Percentiles rank a stretch among this genome's conserved stretches.
These are phyloP conservation scores for Suillia variegata DNA, from an alignment of 2,888 invertebrate species.

Conservation along the genomic window DNA sequence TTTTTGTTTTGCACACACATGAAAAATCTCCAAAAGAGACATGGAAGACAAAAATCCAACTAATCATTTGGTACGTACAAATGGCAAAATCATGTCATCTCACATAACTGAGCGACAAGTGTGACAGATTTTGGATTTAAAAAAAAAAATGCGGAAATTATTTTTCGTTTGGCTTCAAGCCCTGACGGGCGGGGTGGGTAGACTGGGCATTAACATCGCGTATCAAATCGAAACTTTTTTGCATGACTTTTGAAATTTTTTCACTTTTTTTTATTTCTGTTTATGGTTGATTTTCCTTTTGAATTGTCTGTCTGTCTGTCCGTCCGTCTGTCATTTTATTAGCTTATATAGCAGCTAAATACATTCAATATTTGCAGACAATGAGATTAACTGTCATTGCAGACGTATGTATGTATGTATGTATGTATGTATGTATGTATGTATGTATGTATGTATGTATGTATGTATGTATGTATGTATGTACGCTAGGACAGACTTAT, in stretches of 20 bases:
- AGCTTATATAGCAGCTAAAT: background rate
- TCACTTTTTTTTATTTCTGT: background rate
- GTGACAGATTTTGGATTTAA: no score
- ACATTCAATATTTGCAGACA: no score
- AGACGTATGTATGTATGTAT: slow-evolving; percentile 1
- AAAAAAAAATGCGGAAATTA: no score
- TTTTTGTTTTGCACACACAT: background rate
- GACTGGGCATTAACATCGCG: no score
- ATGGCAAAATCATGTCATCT: slow-evolving; percentile 7
- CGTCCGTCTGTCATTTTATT: slow-evolving; percentile 5
- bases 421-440: background rate
- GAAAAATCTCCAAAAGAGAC: no score
- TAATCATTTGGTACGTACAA: slow-evolving; percentile 8
- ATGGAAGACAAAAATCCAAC: background rate
- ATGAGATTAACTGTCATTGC: no score
- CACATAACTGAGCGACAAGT: no score
- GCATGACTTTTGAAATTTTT: background rate
- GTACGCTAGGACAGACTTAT: background rate
- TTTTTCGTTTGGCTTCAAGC: no score
- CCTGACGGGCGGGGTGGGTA: no score
- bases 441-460: slow-evolving; percentile 5
- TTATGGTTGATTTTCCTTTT: background rate
- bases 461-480: slow-evolving; percentile 12
- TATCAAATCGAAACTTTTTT: no score
- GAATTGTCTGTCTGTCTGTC: no score